Evolutionary conservation across 2,888 invertebrate species (phyloP).

Genomic region (Drosophila recens): DNA sequence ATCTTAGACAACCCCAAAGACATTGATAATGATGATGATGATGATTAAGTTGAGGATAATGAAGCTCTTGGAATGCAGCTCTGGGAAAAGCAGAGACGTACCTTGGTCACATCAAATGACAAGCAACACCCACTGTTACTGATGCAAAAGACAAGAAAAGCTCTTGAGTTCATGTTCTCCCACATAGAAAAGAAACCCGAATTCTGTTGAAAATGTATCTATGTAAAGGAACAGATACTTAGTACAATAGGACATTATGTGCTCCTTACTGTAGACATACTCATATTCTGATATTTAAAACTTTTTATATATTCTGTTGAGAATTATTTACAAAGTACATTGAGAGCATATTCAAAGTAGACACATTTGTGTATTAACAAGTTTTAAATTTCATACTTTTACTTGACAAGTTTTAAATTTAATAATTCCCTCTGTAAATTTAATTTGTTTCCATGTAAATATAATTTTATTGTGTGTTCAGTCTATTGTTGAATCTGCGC

Average conservation of each 20-base stretch:
- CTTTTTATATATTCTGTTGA: no score
- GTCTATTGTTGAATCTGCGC: neutral
- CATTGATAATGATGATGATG: slow-evolving; percentile 12
- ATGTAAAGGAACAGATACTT: no score
- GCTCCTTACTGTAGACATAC: no score
- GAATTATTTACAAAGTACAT: neutral
- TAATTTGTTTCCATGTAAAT: neutral
- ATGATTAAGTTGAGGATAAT: slow-evolving; percentile 13
- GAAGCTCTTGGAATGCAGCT: slow-evolving; percentile 32
- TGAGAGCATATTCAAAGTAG: neutral
- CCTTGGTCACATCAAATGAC: slow-evolving; percentile 42
- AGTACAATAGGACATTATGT: neutral
- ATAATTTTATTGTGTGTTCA: neutral
- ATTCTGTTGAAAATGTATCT: slow-evolving; percentile 7
- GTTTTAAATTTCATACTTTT: neutral
- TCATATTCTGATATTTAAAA: no score
- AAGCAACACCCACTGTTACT: slow-evolving; percentile 53
- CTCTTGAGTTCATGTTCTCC: slow-evolving; percentile 34
- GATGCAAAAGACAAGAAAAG: slow-evolving; percentile 43
- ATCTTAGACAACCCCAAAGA: slow-evolving; percentile 10
- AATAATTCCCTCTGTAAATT: neutral
- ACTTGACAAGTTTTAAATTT: neutral
- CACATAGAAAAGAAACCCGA: slow-evolving; percentile 14
- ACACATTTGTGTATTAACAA: neutral
- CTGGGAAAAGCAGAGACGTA: slow-evolving; percentile 9